Conservation (phyloP, 30 jellyfish, hydroid and myxozoan species). For the Hydractinia symbiolongicarpus region DNA sequence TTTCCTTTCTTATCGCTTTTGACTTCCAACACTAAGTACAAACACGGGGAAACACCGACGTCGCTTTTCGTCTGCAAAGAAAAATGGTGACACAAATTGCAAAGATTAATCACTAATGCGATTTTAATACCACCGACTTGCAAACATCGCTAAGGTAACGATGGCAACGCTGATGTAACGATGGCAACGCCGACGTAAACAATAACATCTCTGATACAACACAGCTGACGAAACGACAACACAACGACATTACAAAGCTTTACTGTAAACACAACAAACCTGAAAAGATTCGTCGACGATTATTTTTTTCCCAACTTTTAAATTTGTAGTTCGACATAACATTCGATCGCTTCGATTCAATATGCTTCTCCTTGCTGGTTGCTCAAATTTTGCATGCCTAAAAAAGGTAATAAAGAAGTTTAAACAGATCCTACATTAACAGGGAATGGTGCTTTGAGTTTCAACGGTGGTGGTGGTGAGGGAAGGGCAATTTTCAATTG, state of each 20-base stretch:
- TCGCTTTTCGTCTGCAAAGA: conserved; percentile 57
- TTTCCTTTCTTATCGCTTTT: conserved; percentile 67
- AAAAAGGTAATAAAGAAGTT: background rate
- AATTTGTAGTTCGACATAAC: conserved; percentile 47
- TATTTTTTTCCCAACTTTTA: conserved; percentile 39
- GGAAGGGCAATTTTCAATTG: no score
- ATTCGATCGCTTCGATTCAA: conserved; percentile 18
- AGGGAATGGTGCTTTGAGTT: no score
- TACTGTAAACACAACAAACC: conserved; percentile 17
- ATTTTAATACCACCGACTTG: background rate
- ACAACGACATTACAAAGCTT: background rate
- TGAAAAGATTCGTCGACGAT: conserved; percentile 41
- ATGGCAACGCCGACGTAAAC: no score
- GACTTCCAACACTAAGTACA: conserved; percentile 67
- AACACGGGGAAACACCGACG: conserved; percentile 88
- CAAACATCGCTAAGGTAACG: no score
- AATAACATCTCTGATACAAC: background rate
- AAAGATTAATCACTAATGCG: background rate
- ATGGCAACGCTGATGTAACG: no score
- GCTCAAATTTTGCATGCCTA: conserved; percentile 25
- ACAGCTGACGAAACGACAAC: background rate
- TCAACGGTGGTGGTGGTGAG: no score
- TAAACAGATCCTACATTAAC: no score
- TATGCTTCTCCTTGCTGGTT: conserved; percentile 16
- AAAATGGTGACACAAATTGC: background rate